phyloP scores from a whole-genome alignment of 2,113 vertebrate species.

The Saimiri boliviensis region DNA sequence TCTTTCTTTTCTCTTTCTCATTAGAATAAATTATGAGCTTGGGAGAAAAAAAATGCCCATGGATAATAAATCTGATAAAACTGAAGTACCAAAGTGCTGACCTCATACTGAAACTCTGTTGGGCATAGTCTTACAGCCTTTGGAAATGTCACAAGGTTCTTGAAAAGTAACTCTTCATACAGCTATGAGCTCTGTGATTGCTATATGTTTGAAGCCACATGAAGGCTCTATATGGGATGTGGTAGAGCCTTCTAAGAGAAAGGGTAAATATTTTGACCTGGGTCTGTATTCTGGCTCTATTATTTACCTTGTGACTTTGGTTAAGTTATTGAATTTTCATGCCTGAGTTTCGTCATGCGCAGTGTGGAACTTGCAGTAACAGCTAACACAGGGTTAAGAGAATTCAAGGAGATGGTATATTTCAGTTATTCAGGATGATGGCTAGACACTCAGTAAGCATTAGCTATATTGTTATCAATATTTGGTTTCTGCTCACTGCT shows the following conservation, averaged over 20 bases:
- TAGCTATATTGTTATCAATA: not conserved
- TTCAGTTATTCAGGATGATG: not conserved
- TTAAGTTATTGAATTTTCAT: not conserved
- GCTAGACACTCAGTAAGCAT: not conserved
- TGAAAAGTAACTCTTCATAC: not conserved
- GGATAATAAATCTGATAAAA: not conserved
- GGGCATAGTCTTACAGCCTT: not conserved
- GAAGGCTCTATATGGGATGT: not conserved
- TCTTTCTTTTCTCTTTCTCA: not conserved
- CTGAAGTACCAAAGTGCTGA: not conserved
- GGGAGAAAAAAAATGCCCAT: not conserved
- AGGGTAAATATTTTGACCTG: not conserved
- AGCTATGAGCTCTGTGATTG: not conserved
- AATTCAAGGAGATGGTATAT: not conserved
- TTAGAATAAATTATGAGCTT: constrained; percentile 1
- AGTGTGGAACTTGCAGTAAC: not conserved
- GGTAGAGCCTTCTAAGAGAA: not conserved
- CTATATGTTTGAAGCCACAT: not conserved
- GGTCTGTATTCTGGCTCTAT: not conserved
- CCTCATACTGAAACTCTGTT: not conserved
- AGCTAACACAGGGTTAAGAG: not conserved
- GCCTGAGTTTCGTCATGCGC: not conserved
- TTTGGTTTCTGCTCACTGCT: not conserved
- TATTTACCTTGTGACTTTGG: not conserved
- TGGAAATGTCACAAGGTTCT: not conserved